Base-by-base conservation (phyloP, 1,140 invertebrate species). In the Brachionus rubens region DNA sequence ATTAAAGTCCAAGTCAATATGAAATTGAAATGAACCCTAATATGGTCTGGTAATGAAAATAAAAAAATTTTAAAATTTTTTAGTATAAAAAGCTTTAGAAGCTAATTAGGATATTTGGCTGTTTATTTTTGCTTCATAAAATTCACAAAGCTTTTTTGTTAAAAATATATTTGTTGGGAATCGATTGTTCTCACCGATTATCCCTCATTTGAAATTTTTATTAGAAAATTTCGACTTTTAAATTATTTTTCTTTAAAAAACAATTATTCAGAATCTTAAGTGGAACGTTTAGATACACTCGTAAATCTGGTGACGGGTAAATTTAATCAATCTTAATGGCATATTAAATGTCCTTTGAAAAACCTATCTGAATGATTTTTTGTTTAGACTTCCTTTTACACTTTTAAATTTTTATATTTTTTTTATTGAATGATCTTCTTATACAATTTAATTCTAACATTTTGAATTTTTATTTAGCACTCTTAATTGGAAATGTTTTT, bases 241-340 rank as follows among this genome's bases (percentile, higher is more conserved):
- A n/a, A n/a, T n/a, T n/a, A n/a, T n/a, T n/a, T n/a, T n/a, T n/a
- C n/a, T n/a, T n/a, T n/a, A n/a, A n/a, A n/a, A n/a, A n/a, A n/a
- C n/a, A n/a, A n/a, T n/a, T n/a, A n/a, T n/a, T n/a, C n/a, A 65
- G 59, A 65, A 41, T 65, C 40, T 65, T 65, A 43, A 65, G 59
- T n/a, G 59, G 59, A 43, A 65, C 59, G 21, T 65, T 65, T 43
- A 46, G 19, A 43, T 65, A 65, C 43, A 24, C 33, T 10, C 16
- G 9, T 43, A 65, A 41, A 59, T 33, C 54, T 43, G 21, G 41
- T 24, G 19, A 65, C 21, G 59, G 59, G 59, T 65, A 65, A 65
- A 46, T 65, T 43, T 19, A 41, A 24, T 65, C 21, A 65, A 24
- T 30, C 24, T 21, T 65, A 24, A 16, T 43, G 40, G 21, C 14